phyloP scores from a whole-genome alignment of 2,113 vertebrate species.

The Nothoprocta pentlandii region DNA sequence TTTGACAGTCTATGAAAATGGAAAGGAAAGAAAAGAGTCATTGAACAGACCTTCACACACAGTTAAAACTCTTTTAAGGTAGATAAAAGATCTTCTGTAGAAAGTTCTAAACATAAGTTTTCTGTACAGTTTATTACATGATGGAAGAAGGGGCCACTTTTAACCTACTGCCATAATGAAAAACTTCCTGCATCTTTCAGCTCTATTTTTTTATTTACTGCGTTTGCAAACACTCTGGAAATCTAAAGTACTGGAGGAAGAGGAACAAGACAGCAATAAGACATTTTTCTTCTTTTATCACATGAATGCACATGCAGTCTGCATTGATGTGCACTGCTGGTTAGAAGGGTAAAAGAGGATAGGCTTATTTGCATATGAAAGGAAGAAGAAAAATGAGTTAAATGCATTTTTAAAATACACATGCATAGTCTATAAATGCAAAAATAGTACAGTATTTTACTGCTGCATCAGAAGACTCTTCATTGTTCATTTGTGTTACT shows the following conservation, averaged over 20 bases:
- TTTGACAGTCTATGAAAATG: slow-evolving; percentile 88
- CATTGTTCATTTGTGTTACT: neutral
- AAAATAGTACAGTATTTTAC: neutral
- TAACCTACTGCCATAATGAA: neutral
- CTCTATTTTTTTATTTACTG: neutral
- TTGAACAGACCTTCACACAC: neutral
- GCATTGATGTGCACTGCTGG: neutral
- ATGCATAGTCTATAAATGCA: neutral
- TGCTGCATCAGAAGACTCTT: neutral
- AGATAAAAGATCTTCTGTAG: neutral
- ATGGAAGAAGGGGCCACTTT: neutral
- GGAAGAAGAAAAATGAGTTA: neutral
- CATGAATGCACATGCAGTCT: neutral
- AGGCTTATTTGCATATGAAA: neutral
- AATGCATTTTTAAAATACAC: neutral
- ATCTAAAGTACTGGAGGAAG: neutral
- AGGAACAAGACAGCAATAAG: neutral
- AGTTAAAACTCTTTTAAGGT: neutral
- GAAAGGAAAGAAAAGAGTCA: neutral
- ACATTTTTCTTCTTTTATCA: neutral
- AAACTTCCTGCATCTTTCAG: neutral
- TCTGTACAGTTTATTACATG: neutral
- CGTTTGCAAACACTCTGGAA: neutral
- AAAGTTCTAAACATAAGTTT: neutral
- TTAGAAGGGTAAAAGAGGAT: neutral